A percentile compares a stretch with the other conserved stretches of the same genome.
Conservation (phyloP, 1,140 invertebrate genomes). For the Drosophila hydei region DNA sequence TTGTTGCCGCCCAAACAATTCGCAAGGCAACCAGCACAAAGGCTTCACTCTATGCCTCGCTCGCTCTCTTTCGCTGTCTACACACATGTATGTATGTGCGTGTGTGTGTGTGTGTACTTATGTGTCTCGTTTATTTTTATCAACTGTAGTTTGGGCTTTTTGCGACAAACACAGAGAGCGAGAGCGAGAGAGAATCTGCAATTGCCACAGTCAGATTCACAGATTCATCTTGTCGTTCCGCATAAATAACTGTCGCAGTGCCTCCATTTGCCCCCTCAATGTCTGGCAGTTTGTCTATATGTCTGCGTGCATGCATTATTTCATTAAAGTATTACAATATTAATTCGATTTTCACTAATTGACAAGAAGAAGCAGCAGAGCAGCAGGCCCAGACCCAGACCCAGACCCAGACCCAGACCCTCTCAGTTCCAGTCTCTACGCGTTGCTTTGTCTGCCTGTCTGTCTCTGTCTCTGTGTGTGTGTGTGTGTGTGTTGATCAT, state of each 20-base stretch:
- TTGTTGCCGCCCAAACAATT: conserved; percentile 69
- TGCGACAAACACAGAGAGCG: conserved; percentile 7
- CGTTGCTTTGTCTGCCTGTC: conserved; percentile 13
- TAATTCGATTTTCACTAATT: conserved; percentile 81
- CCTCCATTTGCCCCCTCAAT: neutral
- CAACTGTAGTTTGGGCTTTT: conserved; percentile 68
- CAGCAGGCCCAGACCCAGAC: no score
- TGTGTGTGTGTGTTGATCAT: conserved; percentile 15
- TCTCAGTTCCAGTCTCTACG: conserved; percentile 1
- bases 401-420: no score
- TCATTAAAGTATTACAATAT: conserved; percentile 81
- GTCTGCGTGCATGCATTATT: conserved; percentile 69
- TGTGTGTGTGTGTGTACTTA: no score
- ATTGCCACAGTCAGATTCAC: conserved; percentile 39
- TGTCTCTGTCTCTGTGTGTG: neutral
- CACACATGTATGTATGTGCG: conserved; percentile 1
- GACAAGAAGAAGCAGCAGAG: conserved; percentile 46
- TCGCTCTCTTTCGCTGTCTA: neutral
- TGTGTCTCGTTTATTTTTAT: conserved; percentile 72
- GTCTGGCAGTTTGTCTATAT: conserved; percentile 24
- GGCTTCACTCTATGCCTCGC: conserved; percentile 31
- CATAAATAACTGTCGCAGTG: conserved; percentile 76
- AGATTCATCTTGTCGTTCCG: conserved; percentile 75
- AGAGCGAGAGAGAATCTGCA: conserved; percentile 14
- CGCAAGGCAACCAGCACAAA: conserved; percentile 62